Evolutionary conservation across 2,888 invertebrate species (phyloP).

Genomic region (Malacosoma neustria): DNA sequence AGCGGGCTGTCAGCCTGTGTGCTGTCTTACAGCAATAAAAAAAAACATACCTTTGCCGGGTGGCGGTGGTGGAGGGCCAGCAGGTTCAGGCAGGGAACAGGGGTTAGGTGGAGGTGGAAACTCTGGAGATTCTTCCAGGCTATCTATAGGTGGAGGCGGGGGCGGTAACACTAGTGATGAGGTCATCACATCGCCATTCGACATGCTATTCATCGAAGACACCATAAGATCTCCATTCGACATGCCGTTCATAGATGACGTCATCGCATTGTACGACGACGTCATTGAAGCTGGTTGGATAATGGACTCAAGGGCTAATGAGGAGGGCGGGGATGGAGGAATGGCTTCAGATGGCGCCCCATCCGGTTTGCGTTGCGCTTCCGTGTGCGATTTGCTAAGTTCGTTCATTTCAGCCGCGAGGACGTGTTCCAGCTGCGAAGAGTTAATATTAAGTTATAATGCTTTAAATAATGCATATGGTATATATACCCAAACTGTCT

Average conservation of each 20-base stretch:
- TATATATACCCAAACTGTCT: no score
- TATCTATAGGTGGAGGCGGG: slow-evolving; percentile 35
- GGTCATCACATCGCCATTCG: slow-evolving; percentile 37
- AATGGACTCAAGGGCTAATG: slow-evolving; percentile 42
- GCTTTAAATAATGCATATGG: no score
- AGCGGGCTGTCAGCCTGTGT: no score
- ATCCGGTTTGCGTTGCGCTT: slow-evolving; percentile 58
- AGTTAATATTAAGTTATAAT: no score
- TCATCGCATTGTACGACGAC: slow-evolving; percentile 23
- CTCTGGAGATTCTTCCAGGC: slow-evolving; percentile 34
- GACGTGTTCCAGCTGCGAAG: slow-evolving; percentile 53
- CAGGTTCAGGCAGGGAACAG: slow-evolving; percentile 82
- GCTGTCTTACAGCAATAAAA: no score
- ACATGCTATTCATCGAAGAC: slow-evolving; percentile 22
- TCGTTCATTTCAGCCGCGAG: slow-evolving; percentile 61
- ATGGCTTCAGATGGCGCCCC: slow-evolving; percentile 60
- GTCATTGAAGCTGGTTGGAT: slow-evolving; percentile 34
- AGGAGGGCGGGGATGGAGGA: slow-evolving; percentile 48
- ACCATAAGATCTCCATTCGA: slow-evolving; percentile 12
- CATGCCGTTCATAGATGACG: slow-evolving; percentile 13
- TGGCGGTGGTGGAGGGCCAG: slow-evolving; percentile 83
- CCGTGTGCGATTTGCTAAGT: slow-evolving; percentile 46
- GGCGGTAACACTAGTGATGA: slow-evolving; percentile 42
- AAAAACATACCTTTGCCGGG: slow-evolving; percentile 61
- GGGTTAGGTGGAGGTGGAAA: slow-evolving; percentile 57